phyloP scores from a whole-genome alignment of 2,888 invertebrate genomes.

The Acronicta alni region DNA sequence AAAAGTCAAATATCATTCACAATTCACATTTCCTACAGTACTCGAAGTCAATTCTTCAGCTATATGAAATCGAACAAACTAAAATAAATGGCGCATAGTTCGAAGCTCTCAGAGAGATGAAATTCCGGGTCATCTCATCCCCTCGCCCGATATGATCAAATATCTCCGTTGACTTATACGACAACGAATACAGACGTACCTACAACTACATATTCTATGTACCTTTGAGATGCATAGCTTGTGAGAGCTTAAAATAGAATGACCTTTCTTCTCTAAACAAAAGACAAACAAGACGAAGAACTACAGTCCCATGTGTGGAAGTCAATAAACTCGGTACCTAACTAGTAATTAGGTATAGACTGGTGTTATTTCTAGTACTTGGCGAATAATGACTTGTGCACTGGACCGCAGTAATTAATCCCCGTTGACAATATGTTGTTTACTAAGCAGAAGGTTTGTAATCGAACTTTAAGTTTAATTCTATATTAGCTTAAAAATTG shows the following conservation, averaged over 20 bases:
- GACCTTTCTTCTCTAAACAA: slow-evolving; percentile 24
- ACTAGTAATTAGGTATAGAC: too few species aligned
- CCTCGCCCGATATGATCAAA: slow-evolving; percentile 77
- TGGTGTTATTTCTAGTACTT: too few species aligned
- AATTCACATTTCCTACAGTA: slow-evolving; percentile 66
- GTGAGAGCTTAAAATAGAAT: slow-evolving; percentile 35
- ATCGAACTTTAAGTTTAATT: too few species aligned
- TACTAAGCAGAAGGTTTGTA: too few species aligned
- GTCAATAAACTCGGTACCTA: too few species aligned
- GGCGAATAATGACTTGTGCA: slow-evolving; percentile 10
- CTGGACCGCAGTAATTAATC: slow-evolving; percentile 24
- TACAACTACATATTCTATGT: slow-evolving; percentile 2
- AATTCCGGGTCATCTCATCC: slow-evolving; percentile 78
- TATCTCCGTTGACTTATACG: slow-evolving; percentile 64
- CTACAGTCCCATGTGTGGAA: slow-evolving; percentile 4
- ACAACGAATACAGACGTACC: slow-evolving; percentile 49
- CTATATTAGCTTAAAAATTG: too few species aligned
- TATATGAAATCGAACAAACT: slow-evolving; percentile 80
- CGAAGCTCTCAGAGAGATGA: slow-evolving; percentile 81
- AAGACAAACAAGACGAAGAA: slow-evolving; percentile 41
- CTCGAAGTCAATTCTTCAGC: slow-evolving; percentile 73
- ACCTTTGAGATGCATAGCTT: slow-evolving; percentile 36
- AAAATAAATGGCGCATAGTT: slow-evolving; percentile 83
- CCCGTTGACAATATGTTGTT: too few species aligned
- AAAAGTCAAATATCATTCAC: slow-evolving; percentile 52